Evolutionary conservation across 2,113 vertebrate genomes (phyloP).

Genomic region (Megaceryle maxima): DNA sequence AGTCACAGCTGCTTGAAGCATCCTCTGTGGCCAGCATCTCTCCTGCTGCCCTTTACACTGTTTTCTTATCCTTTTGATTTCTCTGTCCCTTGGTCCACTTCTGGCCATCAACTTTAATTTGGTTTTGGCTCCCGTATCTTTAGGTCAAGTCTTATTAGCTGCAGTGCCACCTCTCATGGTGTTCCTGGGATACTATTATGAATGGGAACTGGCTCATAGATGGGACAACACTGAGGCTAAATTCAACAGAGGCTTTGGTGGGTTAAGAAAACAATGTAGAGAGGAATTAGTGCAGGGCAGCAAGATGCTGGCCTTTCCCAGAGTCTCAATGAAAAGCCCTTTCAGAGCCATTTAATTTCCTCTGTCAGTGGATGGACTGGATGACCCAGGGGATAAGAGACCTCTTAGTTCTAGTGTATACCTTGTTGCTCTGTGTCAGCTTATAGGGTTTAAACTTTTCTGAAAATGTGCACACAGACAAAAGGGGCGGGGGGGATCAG

Average conservation of each 20-base stretch:
- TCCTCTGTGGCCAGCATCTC: not conserved
- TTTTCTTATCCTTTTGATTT: not conserved
- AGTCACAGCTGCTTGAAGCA: not conserved
- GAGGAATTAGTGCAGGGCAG: conserved; percentile 43
- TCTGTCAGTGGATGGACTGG: not conserved
- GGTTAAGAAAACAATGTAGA: conserved; percentile 51
- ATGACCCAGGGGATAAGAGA: not conserved
- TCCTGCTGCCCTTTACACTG: not conserved
- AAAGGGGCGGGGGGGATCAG: not conserved
- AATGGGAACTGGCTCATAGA: not conserved
- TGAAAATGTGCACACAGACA: not conserved
- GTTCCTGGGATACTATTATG: not conserved
- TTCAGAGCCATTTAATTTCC: conserved; percentile 37
- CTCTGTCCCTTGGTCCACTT: not conserved
- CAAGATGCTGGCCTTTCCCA: conserved; percentile 55
- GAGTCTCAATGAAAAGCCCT: conserved; percentile 12
- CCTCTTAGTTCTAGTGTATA: not conserved
- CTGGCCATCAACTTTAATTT: not conserved
- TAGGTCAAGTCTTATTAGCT: not conserved
- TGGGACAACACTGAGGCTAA: not conserved
- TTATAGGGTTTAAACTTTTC: not conserved
- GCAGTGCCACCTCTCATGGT: not conserved
- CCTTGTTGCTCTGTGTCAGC: not conserved
- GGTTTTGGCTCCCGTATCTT: not conserved
- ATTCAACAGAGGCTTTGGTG: not conserved